Conservation (phyloP, 2,113 vertebrate species). For the Lasiurus borealis region DNA sequence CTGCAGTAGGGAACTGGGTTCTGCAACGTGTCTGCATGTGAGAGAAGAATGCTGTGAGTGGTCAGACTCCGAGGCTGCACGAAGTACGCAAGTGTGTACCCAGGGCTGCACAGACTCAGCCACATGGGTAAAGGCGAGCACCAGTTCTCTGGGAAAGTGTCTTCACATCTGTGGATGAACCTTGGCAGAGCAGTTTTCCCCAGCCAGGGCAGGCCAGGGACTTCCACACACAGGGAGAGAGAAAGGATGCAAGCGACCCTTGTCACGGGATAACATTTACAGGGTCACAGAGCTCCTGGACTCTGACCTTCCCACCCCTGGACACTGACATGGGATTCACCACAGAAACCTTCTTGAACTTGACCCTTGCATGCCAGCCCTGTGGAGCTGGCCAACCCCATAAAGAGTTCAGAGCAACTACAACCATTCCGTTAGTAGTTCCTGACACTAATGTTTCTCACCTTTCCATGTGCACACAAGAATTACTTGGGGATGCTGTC, state of each 20-base stretch:
- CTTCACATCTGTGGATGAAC: neutral
- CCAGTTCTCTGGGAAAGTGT: neutral
- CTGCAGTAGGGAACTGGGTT: neutral
- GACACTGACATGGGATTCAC: neutral
- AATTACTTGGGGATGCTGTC: neutral
- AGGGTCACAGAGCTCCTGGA: too few relatives aligned
- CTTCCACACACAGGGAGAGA: neutral
- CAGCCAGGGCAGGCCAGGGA: neutral
- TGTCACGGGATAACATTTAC: too few relatives aligned
- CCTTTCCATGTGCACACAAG: neutral
- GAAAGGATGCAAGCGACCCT: neutral
- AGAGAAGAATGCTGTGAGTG: neutral
- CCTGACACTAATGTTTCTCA: neutral
- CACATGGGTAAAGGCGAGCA: neutral
- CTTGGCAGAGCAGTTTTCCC: too few relatives aligned
- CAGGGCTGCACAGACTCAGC: neutral
- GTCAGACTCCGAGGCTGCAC: neutral
- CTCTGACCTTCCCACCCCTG: neutral
- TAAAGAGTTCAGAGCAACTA: neutral
- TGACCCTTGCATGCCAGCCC: neutral
- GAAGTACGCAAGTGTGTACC: rapidly evolving
- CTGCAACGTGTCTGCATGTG: neutral
- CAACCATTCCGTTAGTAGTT: neutral
- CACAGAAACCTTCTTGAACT: neutral
- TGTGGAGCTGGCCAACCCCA: neutral